Evolutionary conservation across 2,888 invertebrate species (phyloP).

Genomic region (Andrena minutula): DNA sequence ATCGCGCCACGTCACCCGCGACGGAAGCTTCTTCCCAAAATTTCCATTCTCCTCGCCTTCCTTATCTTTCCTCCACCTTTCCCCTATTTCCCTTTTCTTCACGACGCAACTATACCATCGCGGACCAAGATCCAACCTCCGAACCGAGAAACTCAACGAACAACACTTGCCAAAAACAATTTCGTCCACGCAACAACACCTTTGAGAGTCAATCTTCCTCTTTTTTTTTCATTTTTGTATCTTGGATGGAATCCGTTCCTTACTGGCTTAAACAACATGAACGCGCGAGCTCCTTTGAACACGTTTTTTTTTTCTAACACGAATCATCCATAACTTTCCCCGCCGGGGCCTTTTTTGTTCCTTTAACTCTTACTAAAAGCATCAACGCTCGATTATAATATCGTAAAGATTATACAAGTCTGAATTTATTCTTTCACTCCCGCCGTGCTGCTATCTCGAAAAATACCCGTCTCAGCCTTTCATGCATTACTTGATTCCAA

Average conservation of each 20-base stretch:
- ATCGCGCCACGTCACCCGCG: conserved; percentile 44
- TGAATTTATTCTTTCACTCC: conserved; percentile 21
- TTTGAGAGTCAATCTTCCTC: conserved; percentile 6
- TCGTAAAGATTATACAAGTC: conserved; percentile 67
- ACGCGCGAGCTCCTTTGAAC: conserved; percentile 69
- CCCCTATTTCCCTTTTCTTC: neutral
- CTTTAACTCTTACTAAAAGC: conserved; percentile 48
- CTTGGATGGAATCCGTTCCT: conserved; percentile 82
- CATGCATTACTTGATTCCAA: conserved; percentile 77
- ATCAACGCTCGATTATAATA: conserved; percentile 66
- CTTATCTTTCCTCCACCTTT: neutral
- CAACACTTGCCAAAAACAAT: neutral
- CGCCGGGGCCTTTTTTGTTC: conserved; percentile 23
- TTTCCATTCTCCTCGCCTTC: neutral
- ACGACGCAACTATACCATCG: conserved; percentile 17
- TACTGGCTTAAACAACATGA: conserved; percentile 75
- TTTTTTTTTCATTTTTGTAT: conserved; percentile 30
- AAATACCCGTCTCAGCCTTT: conserved; percentile 47
- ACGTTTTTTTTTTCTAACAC: conserved; percentile 53
- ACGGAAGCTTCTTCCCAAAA: conserved; percentile 23
- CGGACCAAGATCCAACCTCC: neutral
- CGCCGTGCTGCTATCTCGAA: conserved; percentile 5
- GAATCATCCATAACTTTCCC: conserved; percentile 41
- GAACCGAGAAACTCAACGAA: conserved; percentile 23
- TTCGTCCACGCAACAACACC: conserved; percentile 26